phyloP scores from a whole-genome alignment of 2,797 vertebrate genomes.

The Esox masquinongy region DNA sequence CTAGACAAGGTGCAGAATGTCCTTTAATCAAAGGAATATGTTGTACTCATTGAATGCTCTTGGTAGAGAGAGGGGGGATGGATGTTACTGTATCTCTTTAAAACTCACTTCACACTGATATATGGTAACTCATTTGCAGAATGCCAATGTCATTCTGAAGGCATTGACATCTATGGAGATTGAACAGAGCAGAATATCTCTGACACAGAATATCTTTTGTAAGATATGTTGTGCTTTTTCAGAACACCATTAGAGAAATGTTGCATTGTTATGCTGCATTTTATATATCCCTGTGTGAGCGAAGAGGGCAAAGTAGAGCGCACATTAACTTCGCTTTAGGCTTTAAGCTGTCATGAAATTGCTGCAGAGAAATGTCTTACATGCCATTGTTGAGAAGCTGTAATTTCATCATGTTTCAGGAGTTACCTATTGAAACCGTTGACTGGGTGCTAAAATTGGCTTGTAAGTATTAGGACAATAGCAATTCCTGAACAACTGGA shows the following conservation, averaged over 20 bases:
- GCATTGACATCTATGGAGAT: conserved; percentile 63
- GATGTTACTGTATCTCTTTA: background rate
- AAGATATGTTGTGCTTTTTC: conserved; percentile 94
- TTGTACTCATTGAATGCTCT: conserved; percentile 43
- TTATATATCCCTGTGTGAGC: conserved; percentile 82
- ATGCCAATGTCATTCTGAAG: conserved; percentile 29
- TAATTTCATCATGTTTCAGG: conserved; percentile 90
- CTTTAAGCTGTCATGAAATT: conserved; percentile 87
- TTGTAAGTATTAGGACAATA: conserved; percentile 95
- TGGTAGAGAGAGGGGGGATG: conserved; percentile 6
- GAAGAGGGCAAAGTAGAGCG: conserved; percentile 82
- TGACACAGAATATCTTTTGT: conserved; percentile 84
- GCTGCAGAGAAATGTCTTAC: conserved; percentile 86
- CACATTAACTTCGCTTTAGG: conserved; percentile 94
- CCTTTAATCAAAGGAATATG: conserved; percentile 40
- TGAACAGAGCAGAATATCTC: conserved; percentile 49
- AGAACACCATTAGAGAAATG: conserved; percentile 87
- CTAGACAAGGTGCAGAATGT: background rate
- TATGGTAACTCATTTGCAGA: conserved; percentile 39
- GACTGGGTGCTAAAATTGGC: conserved; percentile 88
- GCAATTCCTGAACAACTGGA: conserved; percentile 86
- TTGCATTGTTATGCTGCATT: conserved; percentile 88
- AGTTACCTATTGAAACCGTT: conserved; percentile 89
- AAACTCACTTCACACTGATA: background rate
- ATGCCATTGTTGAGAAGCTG: conserved; percentile 93